Base-by-base conservation (phyloP, 2,797 vertebrate genomes). In the Cetoscarus ocellatus region DNA sequence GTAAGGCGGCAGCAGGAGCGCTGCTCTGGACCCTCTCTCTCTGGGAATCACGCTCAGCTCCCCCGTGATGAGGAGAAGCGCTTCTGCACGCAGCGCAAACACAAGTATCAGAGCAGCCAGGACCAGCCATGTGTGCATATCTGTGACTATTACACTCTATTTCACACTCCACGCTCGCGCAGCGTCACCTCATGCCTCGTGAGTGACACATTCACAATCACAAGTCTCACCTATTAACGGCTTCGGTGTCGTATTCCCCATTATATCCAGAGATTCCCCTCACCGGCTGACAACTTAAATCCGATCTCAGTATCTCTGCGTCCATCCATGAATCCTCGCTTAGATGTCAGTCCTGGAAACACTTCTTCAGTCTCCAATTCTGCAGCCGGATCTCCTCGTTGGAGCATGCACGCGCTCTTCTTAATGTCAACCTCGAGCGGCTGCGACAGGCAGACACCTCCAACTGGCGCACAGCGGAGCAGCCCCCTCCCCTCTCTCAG, bases 201-300 rank as follows among this genome's bases (percentile, higher is more conserved):
- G 17, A 66, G 67, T 34, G 17, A 60, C 11, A 73, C 63, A 66
- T 18, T 11, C 7, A 10, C 9, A 45, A 74, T 19, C 19, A 40
- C 35, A 58, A 73, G 12, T 64, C 93, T 94, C 93, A 96, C 95
- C 95, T 91, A 94, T 89, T 40, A 94, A 74, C 19, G 94, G 93
- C 85, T 96, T 96, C 44, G 93, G 95, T 84, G 94, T 88, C 66
- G 94, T 90, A 42, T 96, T 96, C 78, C 95, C 95, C 95, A 96
- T 96, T 92, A 93, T 92, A 81, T 87, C 84, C 90, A 85, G 70
- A 83, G 70, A 86, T 87, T 61, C 71, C 82, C 84, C 73, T 86
- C 88, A 75, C 88, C 84, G 77, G 82, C 79, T 86, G 91, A 90
- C 86, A 93, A 93, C 88, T 94, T 91, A 83, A 94, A 88, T 82